These are phyloP conservation scores for Aethes cnicana DNA, from an alignment of 2,888 invertebrate species.

Conservation along the genomic window DNA sequence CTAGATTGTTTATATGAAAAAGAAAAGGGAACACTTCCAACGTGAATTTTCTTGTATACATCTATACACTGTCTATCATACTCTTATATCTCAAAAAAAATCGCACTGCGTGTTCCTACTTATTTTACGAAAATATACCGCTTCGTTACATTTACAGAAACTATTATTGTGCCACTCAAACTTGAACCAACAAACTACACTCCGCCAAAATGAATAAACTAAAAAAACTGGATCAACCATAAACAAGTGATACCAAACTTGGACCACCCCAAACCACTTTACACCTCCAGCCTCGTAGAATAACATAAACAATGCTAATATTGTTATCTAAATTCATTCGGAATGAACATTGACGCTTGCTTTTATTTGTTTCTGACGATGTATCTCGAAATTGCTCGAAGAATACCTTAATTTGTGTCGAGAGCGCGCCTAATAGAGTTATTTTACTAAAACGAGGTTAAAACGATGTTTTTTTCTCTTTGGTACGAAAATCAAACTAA, in stretches of 20 bases:
- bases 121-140: background rate
- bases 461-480: background rate
- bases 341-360: constrained; percentile 42
- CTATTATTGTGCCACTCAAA: background rate
- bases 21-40: no score
- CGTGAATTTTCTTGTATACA: no score
- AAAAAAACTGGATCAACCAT: constrained; percentile 11
- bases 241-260: constrained; percentile 34
- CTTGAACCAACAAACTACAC: constrained; percentile 4
- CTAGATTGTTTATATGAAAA: no score
- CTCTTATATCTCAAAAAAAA: no score
- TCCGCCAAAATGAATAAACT: background rate
- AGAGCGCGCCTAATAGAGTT: constrained; percentile 15
- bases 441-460: constrained; percentile 1
- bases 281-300: constrained; percentile 46
- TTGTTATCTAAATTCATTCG: constrained; percentile 68
- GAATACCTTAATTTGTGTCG: constrained; percentile 25
- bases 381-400: constrained; percentile 12
- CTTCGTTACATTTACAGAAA: background rate
- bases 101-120: no score
- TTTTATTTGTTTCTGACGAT: constrained; percentile 17
- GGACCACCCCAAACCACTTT: constrained; percentile 54
- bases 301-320: constrained; percentile 66
- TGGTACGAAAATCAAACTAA: background rate
- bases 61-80: no score